These are phyloP conservation scores for Seriola aureovittata DNA, from an alignment of 2,113 vertebrate species.

Conservation along the genomic window DNA sequence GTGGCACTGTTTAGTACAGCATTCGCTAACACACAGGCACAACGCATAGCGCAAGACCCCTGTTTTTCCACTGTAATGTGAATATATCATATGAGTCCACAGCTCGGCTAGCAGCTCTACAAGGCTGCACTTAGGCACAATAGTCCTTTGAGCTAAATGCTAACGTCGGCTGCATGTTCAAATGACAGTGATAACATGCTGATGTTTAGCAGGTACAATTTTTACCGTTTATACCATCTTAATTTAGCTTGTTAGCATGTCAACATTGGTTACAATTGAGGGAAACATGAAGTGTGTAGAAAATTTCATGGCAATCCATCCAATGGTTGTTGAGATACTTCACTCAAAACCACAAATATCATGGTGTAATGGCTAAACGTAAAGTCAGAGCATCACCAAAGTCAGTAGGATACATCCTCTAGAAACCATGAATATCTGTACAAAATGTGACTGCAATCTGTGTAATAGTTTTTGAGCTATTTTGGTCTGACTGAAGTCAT, in stretches of 20 bases:
- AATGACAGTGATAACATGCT: neutral
- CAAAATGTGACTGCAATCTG: neutral
- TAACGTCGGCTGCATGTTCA: neutral
- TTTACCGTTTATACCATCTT: neutral
- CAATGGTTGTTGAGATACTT: neutral
- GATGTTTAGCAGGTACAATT: slow-evolving; percentile 3
- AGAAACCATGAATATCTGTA: neutral
- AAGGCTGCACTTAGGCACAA: neutral
- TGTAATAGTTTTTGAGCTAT: neutral
- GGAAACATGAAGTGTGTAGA: neutral
- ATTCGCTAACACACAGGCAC: too few relatives aligned
- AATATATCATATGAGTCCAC: too few relatives aligned
- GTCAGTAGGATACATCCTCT: neutral
- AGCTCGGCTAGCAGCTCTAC: neutral
- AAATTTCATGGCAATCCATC: neutral
- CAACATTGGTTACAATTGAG: neutral
- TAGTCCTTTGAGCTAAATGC: slow-evolving; percentile 1
- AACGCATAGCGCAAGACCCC: too few relatives aligned
- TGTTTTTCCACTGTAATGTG: too few relatives aligned
- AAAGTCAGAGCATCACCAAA: neutral
- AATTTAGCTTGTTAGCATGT: neutral
- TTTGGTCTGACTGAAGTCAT: neutral
- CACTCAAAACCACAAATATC: neutral
- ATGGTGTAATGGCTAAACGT: neutral
- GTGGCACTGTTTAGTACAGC: too few relatives aligned